Evolutionary conservation across 2,797 vertebrate genomes (phyloP), one percentile per base, ranked within the genome.

Genomic region (Cygnus olor): DNA sequence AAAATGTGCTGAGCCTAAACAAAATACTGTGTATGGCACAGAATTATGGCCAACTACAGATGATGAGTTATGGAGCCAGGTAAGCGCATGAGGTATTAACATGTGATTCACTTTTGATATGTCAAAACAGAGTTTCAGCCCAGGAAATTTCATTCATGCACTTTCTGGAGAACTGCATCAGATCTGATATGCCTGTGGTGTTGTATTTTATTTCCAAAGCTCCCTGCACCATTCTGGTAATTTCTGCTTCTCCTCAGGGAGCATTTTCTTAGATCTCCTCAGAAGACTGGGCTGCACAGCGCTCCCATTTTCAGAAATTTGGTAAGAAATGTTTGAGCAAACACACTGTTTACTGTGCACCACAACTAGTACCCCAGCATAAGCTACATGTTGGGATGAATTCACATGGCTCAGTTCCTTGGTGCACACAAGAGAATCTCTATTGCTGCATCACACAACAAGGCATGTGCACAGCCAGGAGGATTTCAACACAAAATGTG

Each of bases 401-500:
- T 22, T 53, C 36, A 38, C n/a, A 6, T 14, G 28, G 40, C 66
- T 79, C 24, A 2, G 44, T 58, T 44, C 57, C 56, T 71, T 5
- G 47, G 42, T 69, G 45, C 34, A 7, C 0, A 0, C 24, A 78
- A 51, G 36, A 28, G 10, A 60, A 2, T 12, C 24, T 58, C 70
- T 68, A 5, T 19, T 78, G 63, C 51, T 42, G 57, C 6, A 10
- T 28, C 6, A 1, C 32, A 6, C 28, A 34, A 12, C 15, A 10
- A 42, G 3, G 44, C 40, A 17, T 0, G 0, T 2, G 22, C 38
- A 2, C 51, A 51, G 40, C 10, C 64, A 40, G 27, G 4, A 2
- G 4, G 49, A 19, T 38, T 42, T 24, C 44, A 44, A 45, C 30
- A 76, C 42, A 47, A 24, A 81, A 70, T 4, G 1, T 54, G 53